phyloP scores from a whole-genome alignment of 2,797 vertebrate species.

The Gymnodraco acuticeps region DNA sequence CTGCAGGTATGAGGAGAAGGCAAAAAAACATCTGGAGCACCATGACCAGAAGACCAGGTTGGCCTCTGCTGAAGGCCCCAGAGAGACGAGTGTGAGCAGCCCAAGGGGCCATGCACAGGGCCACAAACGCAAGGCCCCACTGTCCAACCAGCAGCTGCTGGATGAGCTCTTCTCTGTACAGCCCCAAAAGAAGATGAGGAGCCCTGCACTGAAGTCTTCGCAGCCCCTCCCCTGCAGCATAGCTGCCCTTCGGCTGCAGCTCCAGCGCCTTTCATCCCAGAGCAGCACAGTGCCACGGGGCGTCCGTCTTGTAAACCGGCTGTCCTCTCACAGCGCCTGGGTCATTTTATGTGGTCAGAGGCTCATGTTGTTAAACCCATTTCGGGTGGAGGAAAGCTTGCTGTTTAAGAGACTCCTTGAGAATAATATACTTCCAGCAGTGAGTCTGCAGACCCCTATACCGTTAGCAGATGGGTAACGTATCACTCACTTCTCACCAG shows the following conservation, averaged over 20 bases:
- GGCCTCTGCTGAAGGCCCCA: constrained; percentile 74
- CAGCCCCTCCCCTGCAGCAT: constrained; percentile 88
- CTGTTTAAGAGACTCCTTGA: constrained; percentile 92
- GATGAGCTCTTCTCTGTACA: constrained; percentile 89
- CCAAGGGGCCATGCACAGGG: constrained; percentile 74
- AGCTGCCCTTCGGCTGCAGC: constrained; percentile 82
- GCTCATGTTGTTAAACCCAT: constrained; percentile 93
- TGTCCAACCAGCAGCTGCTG: constrained; percentile 90
- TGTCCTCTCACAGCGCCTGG: constrained; percentile 92
- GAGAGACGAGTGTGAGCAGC: constrained; percentile 58
- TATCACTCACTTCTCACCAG: constrained; percentile 63
- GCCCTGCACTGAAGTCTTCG: constrained; percentile 58
- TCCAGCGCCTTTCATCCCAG: constrained; percentile 78
- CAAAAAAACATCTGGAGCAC: constrained; percentile 86
- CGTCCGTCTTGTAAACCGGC: constrained; percentile 86
- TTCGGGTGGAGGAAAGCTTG: constrained; percentile 93
- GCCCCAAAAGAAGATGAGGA: constrained; percentile 81
- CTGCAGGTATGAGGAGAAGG: constrained; percentile 91
- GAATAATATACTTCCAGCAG: constrained; percentile 91
- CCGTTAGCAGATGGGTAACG: constrained; percentile 92
- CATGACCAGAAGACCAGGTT: constrained; percentile 85
- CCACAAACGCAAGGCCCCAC: constrained; percentile 85
- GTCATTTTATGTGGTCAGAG: constrained; percentile 87
- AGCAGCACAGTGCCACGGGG: constrained; percentile 71
- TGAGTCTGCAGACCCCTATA: constrained; percentile 89